These are phyloP conservation scores for Alcedo quadribrachys DNA, from an alignment of 2,797 vertebrate species.

Conservation along the genomic window DNA sequence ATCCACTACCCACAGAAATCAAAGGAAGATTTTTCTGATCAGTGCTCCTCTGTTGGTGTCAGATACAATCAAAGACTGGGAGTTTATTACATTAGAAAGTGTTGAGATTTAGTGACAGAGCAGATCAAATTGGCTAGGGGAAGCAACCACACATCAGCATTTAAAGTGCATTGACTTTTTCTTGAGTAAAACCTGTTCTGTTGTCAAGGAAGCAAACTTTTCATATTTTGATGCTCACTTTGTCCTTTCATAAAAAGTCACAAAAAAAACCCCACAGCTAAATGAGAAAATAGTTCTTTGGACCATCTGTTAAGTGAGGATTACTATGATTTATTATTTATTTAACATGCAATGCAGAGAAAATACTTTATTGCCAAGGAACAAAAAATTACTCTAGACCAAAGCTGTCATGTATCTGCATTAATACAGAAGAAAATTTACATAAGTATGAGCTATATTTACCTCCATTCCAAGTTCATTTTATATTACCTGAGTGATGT, in stretches of 20 bases:
- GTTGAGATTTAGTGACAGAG: constrained; percentile 16
- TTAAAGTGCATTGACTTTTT: neutral
- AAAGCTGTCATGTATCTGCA: neutral
- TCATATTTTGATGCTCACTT: neutral
- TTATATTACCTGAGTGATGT: neutral
- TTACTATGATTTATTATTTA: neutral
- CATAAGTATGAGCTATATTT: neutral
- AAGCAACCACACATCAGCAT: neutral
- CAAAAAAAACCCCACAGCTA: rapidly evolving
- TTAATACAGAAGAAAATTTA: neutral
- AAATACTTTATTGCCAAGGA: neutral
- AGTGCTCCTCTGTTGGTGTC: neutral
- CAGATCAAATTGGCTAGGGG: neutral
- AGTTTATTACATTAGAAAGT: constrained; percentile 36
- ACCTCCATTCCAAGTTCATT: neutral
- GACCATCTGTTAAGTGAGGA: neutral
- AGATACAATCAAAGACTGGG: constrained; percentile 34
- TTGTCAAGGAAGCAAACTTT: neutral
- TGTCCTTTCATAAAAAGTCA: neutral
- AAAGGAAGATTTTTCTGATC: constrained; percentile 53
- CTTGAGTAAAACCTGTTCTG: neutral
- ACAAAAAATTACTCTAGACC: neutral
- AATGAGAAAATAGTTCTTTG: neutral
- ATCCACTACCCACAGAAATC: constrained; percentile 41
- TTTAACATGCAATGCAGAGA: neutral